phyloP scores from a whole-genome alignment of 2,797 vertebrate genomes.

The Lacerta viridis region DNA sequence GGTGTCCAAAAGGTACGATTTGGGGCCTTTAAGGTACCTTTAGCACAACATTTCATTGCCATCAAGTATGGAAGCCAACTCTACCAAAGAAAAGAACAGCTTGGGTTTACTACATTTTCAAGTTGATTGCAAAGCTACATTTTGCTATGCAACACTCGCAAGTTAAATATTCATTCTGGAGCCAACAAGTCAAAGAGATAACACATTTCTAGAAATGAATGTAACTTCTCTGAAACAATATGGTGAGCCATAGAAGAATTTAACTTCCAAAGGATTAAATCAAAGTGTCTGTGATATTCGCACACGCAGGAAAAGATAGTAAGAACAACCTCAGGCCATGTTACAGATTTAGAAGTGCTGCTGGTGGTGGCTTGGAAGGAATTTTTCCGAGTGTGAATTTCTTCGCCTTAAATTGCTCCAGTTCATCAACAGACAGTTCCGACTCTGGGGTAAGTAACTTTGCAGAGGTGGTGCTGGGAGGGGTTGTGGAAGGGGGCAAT shows the following conservation, averaged over 20 bases:
- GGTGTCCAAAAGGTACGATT: background rate
- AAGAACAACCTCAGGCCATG: background rate
- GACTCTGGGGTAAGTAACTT: slow-evolving; percentile 85
- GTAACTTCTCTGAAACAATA: background rate
- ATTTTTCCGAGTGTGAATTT: slow-evolving; percentile 90
- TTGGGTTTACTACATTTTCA: background rate
- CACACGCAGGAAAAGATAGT: background rate
- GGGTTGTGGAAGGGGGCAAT: slow-evolving; percentile 29
- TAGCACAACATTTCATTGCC: background rate
- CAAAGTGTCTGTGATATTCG: background rate
- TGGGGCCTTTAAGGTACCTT: background rate
- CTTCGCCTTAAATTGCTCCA: slow-evolving; percentile 88
- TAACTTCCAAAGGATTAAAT: background rate
- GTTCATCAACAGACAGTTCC: slow-evolving; percentile 86
- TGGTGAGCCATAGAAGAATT: background rate
- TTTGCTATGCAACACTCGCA: background rate
- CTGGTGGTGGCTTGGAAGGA: slow-evolving; percentile 87
- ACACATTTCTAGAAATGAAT: background rate
- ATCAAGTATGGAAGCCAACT: background rate
- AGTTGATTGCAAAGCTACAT: background rate
- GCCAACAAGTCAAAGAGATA: background rate
- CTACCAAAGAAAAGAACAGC: background rate
- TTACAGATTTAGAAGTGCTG: slow-evolving; percentile 82
- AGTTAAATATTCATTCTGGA: background rate
- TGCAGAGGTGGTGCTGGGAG: slow-evolving; percentile 56